Percentiles rank a stretch among this genome's conserved stretches.
Conservation (phyloP, 2,888 invertebrate species). For the Callyntrura guangdongensis region DNA sequence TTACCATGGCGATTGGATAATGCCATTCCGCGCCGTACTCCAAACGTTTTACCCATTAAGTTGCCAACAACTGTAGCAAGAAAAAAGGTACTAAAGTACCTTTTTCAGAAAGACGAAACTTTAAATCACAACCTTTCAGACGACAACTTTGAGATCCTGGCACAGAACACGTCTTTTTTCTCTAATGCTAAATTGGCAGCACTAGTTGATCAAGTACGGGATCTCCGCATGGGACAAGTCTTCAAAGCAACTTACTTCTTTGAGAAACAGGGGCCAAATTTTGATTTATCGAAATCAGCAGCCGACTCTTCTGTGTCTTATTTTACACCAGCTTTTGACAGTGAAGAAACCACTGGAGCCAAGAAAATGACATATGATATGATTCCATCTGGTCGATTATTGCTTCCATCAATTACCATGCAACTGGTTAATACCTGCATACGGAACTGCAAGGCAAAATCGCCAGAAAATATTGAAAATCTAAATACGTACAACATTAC, state of each 20-base stretch:
- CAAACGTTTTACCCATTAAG: background rate
- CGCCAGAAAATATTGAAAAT: too few species aligned
- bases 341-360: too few species aligned
- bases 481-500: too few species aligned
- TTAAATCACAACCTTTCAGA: background rate
- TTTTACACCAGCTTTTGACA: background rate
- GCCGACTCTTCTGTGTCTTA: too few species aligned
- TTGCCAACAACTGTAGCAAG: background rate
- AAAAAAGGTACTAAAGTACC: conserved; percentile 8
- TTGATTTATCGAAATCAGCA: background rate
- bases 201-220: background rate
- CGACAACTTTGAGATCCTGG: background rate
- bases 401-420: too few species aligned
- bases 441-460: too few species aligned
- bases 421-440: too few species aligned
- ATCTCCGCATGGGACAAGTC: background rate
- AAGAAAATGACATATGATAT: too few species aligned
- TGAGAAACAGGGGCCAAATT: background rate
- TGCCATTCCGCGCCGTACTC: background rate
- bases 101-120: background rate
- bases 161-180: background rate
- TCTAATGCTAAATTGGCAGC: background rate
- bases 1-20: background rate
- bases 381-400: too few species aligned
- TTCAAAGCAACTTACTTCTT: background rate